Evolutionary conservation across 2,113 vertebrate species (phyloP).

Genomic region (Sapayoa aenigma): DNA sequence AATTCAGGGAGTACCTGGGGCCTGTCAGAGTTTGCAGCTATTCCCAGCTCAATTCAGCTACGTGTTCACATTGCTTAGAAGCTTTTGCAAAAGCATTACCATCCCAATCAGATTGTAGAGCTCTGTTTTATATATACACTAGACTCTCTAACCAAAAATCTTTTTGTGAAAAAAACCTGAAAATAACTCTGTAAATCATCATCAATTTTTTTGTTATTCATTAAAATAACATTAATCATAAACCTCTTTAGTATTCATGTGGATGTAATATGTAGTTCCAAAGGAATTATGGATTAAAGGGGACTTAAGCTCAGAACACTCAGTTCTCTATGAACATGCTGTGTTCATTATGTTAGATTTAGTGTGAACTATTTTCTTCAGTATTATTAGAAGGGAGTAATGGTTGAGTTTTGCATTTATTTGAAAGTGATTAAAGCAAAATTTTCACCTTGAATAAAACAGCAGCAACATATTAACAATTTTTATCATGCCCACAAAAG

Average conservation of each 20-base stretch:
- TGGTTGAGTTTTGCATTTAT: conserved; percentile 62
- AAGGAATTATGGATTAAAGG: conserved; percentile 71
- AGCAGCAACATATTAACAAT: conserved; percentile 64
- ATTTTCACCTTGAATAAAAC: conserved; percentile 72
- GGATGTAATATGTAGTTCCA: conserved; percentile 61
- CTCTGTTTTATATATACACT: background rate
- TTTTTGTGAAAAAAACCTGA: background rate
- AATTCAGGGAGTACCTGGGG: background rate
- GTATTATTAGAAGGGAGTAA: conserved; percentile 65
- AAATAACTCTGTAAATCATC: conserved; percentile 56
- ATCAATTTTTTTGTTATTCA: conserved; percentile 69
- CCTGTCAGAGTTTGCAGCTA: background rate
- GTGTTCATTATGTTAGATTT: conserved; percentile 73
- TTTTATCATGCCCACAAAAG: conserved; percentile 68
- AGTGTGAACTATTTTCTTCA: conserved; percentile 69
- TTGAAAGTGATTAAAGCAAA: conserved; percentile 72
- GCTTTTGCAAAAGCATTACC: background rate
- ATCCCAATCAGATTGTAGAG: background rate
- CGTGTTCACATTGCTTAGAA: background rate
- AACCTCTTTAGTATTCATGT: conserved; percentile 66
- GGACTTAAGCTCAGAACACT: conserved; percentile 64
- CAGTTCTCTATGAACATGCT: conserved; percentile 59
- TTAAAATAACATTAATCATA: conserved; percentile 71
- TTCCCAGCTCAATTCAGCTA: background rate
- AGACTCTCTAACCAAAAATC: conserved; percentile 33